These are phyloP conservation scores for Leucoma salicis DNA, from an alignment of 2,888 invertebrate species.

Conservation along the genomic window DNA sequence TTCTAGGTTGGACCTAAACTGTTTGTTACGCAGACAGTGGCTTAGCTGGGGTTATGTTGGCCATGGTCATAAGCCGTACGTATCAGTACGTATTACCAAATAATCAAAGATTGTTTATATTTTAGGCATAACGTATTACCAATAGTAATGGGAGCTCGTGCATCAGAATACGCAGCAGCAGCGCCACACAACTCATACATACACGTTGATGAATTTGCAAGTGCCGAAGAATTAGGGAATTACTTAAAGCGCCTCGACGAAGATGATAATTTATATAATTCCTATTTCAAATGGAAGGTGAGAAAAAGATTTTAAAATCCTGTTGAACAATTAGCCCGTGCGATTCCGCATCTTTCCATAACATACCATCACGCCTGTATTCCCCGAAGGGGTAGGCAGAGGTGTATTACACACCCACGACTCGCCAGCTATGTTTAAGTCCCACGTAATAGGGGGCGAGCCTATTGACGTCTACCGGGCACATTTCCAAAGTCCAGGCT, in stretches of 20 bases:
- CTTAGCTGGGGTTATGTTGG: no score
- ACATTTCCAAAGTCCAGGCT: no score
- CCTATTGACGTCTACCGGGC: no score
- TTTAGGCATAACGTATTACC: slow-evolving; percentile 88
- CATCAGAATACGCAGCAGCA: slow-evolving; percentile 93
- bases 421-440: no score
- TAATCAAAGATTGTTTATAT: no score
- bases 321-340: no score
- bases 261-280: slow-evolving; percentile 95
- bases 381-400: background rate
- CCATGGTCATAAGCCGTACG: no score
- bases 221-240: slow-evolving; percentile 92
- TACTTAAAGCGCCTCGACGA: slow-evolving; percentile 92
- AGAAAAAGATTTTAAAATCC: slow-evolving; percentile 5
- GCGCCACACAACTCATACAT: slow-evolving; percentile 96
- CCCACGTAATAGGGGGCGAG: no score
- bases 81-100: no score
- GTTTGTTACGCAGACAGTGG: no score
- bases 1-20: no score
- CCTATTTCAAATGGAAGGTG: slow-evolving; percentile 95
- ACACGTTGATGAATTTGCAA: slow-evolving; percentile 97
- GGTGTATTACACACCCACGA: background rate
- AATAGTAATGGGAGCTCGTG: slow-evolving; percentile 97
- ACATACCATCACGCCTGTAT: background rate
- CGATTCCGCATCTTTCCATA: background rate